Evolutionary conservation across 2,113 vertebrate species (phyloP).

Genomic region (Periophthalmus modestus): DNA sequence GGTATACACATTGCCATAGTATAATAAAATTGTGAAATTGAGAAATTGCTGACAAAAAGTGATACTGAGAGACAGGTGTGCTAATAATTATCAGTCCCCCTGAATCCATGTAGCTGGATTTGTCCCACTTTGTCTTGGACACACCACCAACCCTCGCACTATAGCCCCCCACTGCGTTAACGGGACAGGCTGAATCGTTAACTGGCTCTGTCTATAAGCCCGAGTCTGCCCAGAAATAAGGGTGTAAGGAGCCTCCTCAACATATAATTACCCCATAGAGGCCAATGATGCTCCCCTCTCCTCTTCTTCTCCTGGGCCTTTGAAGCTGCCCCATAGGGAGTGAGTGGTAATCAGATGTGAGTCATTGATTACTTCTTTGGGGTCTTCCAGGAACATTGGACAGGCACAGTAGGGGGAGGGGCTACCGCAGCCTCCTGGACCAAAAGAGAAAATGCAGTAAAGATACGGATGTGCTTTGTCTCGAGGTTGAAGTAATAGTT

Average conservation of each 20-base stretch:
- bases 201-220: slow-evolving; percentile 65
- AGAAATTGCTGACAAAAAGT: background rate
- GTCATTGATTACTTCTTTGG: slow-evolving; percentile 68
- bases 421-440: background rate
- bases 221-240: slow-evolving; percentile 50
- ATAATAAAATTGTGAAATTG: background rate
- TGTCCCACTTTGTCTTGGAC: slow-evolving; percentile 41
- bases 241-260: slow-evolving; percentile 50
- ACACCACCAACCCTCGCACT: slow-evolving; percentile 39
- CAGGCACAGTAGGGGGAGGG: slow-evolving; percentile 45
- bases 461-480: slow-evolving; percentile 40
- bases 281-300: slow-evolving; percentile 47
- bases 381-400: slow-evolving; percentile 65
- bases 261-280: slow-evolving; percentile 73
- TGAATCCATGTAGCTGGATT: slow-evolving; percentile 33
- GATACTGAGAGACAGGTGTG: background rate
- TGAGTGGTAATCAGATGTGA: slow-evolving; percentile 68
- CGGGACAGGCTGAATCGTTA: slow-evolving; percentile 65
- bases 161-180: slow-evolving; percentile 57
- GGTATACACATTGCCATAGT: background rate
- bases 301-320: slow-evolving; percentile 56
- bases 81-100: background rate
- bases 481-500: slow-evolving; percentile 33
- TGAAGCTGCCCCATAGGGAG: slow-evolving; percentile 72
- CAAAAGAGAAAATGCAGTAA: slow-evolving; percentile 42